phyloP scores from a whole-genome alignment of 2,113 vertebrate species.

The Cygnus buccinator region DNA sequence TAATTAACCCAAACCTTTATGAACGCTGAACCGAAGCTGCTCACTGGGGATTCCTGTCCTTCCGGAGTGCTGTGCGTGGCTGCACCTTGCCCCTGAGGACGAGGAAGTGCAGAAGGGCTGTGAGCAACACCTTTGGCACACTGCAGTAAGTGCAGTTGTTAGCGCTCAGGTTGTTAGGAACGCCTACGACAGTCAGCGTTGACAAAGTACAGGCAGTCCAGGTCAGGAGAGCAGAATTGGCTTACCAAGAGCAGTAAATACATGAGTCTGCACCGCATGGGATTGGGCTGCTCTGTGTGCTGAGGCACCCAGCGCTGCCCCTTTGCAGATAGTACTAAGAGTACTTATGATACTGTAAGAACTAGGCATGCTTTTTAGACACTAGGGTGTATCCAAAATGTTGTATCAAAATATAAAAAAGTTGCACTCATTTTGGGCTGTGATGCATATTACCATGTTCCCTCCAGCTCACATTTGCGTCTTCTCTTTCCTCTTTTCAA shows the following conservation, averaged over 20 bases:
- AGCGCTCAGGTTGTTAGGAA: background rate
- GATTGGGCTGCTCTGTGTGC: background rate
- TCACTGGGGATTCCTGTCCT: constrained; percentile 35
- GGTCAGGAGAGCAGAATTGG: background rate
- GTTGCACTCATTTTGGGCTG: background rate
- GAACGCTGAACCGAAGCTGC: background rate
- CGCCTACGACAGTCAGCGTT: accelerated
- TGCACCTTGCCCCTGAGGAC: background rate
- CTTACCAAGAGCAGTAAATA: background rate
- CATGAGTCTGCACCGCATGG: background rate
- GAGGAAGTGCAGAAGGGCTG: background rate
- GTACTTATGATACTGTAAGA: background rate
- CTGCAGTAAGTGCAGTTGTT: accelerated
- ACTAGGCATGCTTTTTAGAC: background rate
- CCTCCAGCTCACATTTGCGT: background rate
- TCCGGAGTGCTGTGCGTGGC: background rate
- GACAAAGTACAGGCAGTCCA: background rate
- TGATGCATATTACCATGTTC: background rate
- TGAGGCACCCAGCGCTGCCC: background rate
- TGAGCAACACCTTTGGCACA: background rate
- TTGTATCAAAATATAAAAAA: background rate
- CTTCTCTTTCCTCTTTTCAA: background rate
- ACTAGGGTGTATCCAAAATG: background rate
- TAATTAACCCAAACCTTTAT: background rate
- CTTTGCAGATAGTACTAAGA: background rate